Percentiles rank a stretch among this genome's conserved stretches.
These are phyloP conservation scores for Pterophyllum scalare DNA, from an alignment of 2,113 vertebrate species.

Conservation along the genomic window DNA sequence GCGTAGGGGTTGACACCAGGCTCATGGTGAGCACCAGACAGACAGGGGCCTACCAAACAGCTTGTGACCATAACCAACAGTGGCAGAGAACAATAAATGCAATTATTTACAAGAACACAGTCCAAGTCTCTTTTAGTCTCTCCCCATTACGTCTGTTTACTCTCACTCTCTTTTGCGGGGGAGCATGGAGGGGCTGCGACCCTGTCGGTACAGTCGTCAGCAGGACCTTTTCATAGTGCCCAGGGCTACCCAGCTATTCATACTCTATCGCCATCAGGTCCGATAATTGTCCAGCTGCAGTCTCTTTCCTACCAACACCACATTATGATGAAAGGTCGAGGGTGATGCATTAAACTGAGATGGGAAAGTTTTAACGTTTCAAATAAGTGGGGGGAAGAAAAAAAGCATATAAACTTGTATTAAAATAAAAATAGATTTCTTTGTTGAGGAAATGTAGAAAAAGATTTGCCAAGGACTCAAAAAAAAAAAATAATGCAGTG, in stretches of 20 bases:
- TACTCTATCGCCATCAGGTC: constrained; percentile 54
- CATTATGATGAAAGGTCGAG: constrained; percentile 36
- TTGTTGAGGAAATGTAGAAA: constrained; percentile 62
- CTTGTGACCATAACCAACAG: constrained; percentile 84
- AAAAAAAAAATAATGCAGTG: constrained; percentile 37
- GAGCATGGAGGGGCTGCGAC: constrained; percentile 65
- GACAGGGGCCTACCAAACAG: constrained; percentile 85
- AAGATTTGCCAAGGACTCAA: constrained; percentile 54
- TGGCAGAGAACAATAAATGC: constrained; percentile 80
- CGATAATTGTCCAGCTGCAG: constrained; percentile 67
- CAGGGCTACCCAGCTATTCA: constrained; percentile 65
- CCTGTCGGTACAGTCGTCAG: constrained; percentile 65
- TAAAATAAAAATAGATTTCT: constrained; percentile 5
- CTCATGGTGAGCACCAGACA: constrained; percentile 83
- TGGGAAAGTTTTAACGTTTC: neutral
- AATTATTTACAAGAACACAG: constrained; percentile 83
- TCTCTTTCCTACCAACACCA: constrained; percentile 48
- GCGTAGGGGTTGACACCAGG: constrained; percentile 73
- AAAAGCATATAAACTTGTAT: neutral
- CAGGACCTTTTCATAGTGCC: constrained; percentile 56
- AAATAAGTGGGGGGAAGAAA: neutral
- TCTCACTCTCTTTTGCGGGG: constrained; percentile 51
- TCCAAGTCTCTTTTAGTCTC: constrained; percentile 79
- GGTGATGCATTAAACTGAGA: constrained; percentile 28
- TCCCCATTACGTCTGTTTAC: constrained; percentile 76